Percentiles rank a stretch among this genome's conserved stretches.
Conservation (phyloP, 2,888 invertebrate species). For the Crioceris asparagi region DNA sequence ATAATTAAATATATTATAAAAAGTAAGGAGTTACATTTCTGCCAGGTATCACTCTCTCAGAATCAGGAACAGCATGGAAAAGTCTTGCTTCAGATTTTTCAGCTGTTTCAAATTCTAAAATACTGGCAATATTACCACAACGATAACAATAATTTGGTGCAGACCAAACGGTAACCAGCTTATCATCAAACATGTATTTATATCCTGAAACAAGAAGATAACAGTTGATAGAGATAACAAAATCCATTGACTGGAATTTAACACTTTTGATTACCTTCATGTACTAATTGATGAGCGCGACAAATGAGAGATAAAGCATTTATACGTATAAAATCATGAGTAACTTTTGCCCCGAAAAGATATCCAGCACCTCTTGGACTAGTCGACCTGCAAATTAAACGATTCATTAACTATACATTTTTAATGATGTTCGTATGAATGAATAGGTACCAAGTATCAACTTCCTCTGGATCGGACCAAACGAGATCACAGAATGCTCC, state of each 20-base stretch:
- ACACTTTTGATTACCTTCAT: slow-evolving; percentile 67
- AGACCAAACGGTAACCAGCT: slow-evolving; percentile 97
- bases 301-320: slow-evolving; percentile 91
- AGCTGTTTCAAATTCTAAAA: slow-evolving; percentile 76
- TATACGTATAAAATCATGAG: slow-evolving; percentile 86
- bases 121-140: slow-evolving; percentile 97
- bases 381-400: slow-evolving; percentile 48
- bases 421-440: not conserved
- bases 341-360: slow-evolving; percentile 91
- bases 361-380: slow-evolving; percentile 97
- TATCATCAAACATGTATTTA: slow-evolving; percentile 97
- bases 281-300: slow-evolving; percentile 96
- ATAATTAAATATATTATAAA: too few species aligned
- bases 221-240: not conserved
- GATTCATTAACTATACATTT: not conserved
- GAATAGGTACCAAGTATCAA: slow-evolving; percentile 69
- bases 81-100: slow-evolving; percentile 72
- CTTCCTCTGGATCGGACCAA: slow-evolving; percentile 99
- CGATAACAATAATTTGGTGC: slow-evolving; percentile 99
- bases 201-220: slow-evolving; percentile 52
- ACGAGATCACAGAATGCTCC: slow-evolving; percentile 98
- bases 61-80: slow-evolving; percentile 93
- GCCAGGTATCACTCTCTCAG: slow-evolving; percentile 85
- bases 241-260: not conserved
- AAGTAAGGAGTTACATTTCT: slow-evolving; percentile 94